Evolutionary conservation across 2,888 invertebrate species (phyloP).

Genomic region (Andrena minutula): DNA sequence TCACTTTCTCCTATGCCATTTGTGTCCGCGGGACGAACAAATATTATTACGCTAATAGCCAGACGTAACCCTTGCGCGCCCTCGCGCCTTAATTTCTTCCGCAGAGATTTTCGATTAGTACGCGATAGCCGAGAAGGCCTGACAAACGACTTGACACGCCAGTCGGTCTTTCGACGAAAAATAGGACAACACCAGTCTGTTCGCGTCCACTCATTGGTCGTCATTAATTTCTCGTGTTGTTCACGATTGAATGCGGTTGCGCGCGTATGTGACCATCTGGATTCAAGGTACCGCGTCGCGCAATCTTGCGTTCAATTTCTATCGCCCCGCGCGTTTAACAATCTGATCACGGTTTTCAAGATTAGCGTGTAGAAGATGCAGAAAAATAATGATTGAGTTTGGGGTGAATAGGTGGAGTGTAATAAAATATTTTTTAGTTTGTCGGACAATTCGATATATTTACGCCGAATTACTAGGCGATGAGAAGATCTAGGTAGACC

Average conservation of each 20-base stretch:
- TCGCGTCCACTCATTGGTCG: background rate
- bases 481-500: no score
- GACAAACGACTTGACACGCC: background rate
- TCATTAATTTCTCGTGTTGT: background rate
- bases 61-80: slow-evolving; percentile 46
- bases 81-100: slow-evolving; percentile 38
- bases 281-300: slow-evolving; percentile 17
- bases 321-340: background rate
- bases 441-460: no score
- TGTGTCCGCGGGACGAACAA: slow-evolving; percentile 38
- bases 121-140: background rate
- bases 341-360: background rate
- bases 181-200: background rate
- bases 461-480: no score
- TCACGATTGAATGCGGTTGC: background rate
- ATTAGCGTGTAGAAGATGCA: background rate
- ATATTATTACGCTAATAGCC: slow-evolving; percentile 59
- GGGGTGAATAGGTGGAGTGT: no score
- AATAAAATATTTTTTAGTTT: no score
- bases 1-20: slow-evolving; percentile 68
- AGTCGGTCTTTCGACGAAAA: background rate
- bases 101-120: slow-evolving; percentile 37
- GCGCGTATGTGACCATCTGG: no score
- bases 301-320: background rate
- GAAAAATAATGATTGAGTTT: background rate